These are phyloP conservation scores for Nothoprocta perdicaria DNA, from an alignment of 2,113 vertebrate species.

Conservation along the genomic window DNA sequence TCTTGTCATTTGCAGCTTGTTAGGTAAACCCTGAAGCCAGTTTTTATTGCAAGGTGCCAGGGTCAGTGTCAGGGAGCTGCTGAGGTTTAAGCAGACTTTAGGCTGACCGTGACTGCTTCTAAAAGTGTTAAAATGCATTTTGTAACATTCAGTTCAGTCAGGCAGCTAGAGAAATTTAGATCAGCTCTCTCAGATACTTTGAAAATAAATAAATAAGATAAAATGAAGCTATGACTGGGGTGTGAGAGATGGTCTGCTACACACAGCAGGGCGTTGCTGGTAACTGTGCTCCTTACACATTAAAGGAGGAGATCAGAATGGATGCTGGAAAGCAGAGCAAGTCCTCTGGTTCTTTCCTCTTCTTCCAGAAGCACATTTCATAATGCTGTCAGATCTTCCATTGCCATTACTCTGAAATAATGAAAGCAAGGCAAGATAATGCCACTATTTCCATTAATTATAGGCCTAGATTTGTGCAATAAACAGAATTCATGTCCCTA, in stretches of 20 bases:
- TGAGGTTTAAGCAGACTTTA: not conserved
- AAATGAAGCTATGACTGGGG: constrained; percentile 1
- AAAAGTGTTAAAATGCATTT: not conserved
- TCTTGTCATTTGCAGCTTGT: constrained; percentile 31
- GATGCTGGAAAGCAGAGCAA: not conserved
- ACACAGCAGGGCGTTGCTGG: not conserved
- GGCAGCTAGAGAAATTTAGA: not conserved
- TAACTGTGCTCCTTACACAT: not conserved
- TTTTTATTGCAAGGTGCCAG: not conserved
- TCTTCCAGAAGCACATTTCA: constrained; percentile 9
- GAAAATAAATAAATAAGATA: not conserved
- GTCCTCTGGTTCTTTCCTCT: not conserved
- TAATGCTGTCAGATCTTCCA: not conserved
- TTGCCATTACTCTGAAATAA: constrained; percentile 45
- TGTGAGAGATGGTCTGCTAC: not conserved
- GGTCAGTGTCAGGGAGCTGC: not conserved
- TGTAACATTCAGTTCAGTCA: not conserved
- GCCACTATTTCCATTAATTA: constrained; percentile 57
- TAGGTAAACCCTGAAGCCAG: constrained; percentile 11
- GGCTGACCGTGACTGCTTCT: not conserved
- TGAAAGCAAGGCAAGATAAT: constrained; percentile 35
- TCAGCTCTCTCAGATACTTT: not conserved
- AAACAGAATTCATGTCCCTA: constrained; percentile 54
- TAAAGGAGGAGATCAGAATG: not conserved
- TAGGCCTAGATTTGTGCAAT: constrained; percentile 34